A percentile compares a stretch with the other conserved stretches of the same genome.
phyloP scores from a whole-genome alignment of 2,113 vertebrate genomes.

The Chascanopsetta lugubris region DNA sequence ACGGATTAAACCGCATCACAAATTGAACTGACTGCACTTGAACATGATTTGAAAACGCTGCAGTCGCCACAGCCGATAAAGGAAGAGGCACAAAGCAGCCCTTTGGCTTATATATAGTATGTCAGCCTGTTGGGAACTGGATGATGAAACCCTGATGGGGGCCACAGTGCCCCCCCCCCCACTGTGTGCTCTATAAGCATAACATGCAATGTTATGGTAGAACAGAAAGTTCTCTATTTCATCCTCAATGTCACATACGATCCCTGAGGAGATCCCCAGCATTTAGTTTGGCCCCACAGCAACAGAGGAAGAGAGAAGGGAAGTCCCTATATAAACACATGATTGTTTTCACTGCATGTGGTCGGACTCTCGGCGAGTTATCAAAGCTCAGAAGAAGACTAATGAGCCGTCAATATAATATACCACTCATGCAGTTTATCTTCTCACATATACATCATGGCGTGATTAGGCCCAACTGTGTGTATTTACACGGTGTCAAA shows the following conservation, averaged over 20 bases:
- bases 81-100: not conserved
- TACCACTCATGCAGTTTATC: too few relatives aligned
- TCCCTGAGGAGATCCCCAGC: not conserved
- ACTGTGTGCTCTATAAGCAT: conserved; percentile 1
- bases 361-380: not conserved
- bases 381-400: not conserved
- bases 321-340: not conserved
- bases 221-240: not conserved
- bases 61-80: not conserved
- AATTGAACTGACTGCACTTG: not conserved
- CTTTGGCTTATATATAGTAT: not conserved
- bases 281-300: not conserved
- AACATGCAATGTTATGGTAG: not conserved
- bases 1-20: not conserved
- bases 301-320: not conserved
- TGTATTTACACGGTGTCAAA: too few relatives aligned
- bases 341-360: not conserved
- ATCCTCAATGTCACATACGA: not conserved
- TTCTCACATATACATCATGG: not conserved
- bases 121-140: not conserved
- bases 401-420: conserved; percentile 2
- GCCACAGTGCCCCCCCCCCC: not conserved
- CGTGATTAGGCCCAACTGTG: too few relatives aligned
- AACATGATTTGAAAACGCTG: not conserved
- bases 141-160: conserved; percentile 6